Evolutionary conservation across 2,113 vertebrate genomes (phyloP).

Genomic region (Charina bottae): DNA sequence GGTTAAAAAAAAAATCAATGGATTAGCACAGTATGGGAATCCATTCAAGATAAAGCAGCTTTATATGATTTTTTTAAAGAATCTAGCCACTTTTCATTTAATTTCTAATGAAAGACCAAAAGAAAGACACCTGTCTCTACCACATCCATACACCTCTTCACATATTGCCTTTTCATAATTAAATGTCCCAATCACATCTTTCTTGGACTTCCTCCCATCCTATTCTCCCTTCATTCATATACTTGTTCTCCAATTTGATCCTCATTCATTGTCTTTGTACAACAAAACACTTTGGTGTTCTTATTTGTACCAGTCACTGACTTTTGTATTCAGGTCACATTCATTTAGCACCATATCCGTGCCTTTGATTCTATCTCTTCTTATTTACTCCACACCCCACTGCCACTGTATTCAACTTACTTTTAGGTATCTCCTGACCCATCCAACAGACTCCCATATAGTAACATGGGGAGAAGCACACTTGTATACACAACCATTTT

Average conservation of each 20-base stretch:
- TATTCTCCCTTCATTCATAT: background rate
- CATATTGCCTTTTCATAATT: background rate
- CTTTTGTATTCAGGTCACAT: background rate
- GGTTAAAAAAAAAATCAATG: background rate
- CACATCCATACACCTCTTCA: background rate
- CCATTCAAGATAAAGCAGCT: background rate
- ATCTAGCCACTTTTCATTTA: background rate
- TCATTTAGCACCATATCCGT: background rate
- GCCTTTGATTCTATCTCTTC: background rate
- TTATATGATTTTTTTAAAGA: background rate
- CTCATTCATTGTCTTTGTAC: background rate
- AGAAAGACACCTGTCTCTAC: background rate
- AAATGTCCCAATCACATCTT: background rate
- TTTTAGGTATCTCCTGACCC: background rate
- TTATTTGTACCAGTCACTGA: background rate
- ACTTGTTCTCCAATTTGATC: background rate
- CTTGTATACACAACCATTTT: background rate
- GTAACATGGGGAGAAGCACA: background rate
- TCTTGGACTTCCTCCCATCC: background rate
- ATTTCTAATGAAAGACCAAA: background rate
- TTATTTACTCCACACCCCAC: background rate
- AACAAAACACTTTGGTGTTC: background rate
- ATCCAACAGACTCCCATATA: background rate
- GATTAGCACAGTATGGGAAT: background rate
- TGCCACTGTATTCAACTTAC: background rate